Base-by-base conservation (phyloP, 2,888 invertebrate genomes). In the Pardosa pseudoannulata region DNA sequence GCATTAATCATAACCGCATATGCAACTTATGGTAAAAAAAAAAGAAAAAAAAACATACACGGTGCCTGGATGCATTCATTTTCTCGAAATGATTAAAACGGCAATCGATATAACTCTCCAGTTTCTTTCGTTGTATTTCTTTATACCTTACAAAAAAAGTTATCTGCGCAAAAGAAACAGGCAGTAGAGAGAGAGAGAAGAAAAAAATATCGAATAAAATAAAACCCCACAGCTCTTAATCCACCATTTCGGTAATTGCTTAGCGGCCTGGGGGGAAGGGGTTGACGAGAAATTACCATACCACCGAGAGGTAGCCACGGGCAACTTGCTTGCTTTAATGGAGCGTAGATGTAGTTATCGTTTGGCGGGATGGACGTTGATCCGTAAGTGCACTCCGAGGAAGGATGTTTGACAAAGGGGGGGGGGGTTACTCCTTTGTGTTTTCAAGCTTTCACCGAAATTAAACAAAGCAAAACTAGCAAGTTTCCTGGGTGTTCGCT, bases 171-270 rank as follows among this genome's bases (percentile, higher is more conserved):
- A 65, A 29, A 3, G 13, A 65, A 65, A 29, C 13, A 28, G 11
- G 31, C 16, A 31, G 11, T n/a, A n/a, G n/a, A n/a, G n/a, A n/a
- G n/a, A n/a, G 23, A 62, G 9, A 7, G 31, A 29, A 50, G 50
- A n/a, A 19, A n/a, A 1, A 19, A 19, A n/a, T 16, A 62, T 29
- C 16, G 29, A 62, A 68, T 68, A 78, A 78, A 70, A 68, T 62
- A 56, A 72, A 73, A 80, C 28, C 50, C 82, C 41, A 50, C 41
- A 50, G 50, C 27, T 67, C 78, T 50, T 68, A 68, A 78, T 78
- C 56, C 50, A n/a, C 78, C 68, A 70, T 78, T 82, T 56, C 29
- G 31, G 65, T 76, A 76, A 76, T 76, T 76, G 82, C 50, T 56
- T 6, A n/a, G 32, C 31, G 23, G 27, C 75, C 50, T 16, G 32